phyloP scores from a whole-genome alignment of 2,113 vertebrate species.

The Opisthocomus hoazin region DNA sequence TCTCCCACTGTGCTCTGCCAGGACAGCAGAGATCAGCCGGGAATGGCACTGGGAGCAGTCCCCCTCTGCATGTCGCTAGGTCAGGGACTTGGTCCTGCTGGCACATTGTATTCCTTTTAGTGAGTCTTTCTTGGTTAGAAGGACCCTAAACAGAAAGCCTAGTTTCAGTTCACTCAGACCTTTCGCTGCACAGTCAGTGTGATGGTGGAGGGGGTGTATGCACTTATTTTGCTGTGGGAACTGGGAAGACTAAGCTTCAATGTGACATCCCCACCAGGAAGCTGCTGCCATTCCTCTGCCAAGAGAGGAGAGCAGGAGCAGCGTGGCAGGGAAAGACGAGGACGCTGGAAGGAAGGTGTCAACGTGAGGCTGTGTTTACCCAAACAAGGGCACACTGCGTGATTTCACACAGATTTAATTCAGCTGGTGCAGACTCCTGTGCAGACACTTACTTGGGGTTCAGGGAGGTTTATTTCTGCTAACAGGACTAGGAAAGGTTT shows the following conservation, averaged over 20 bases:
- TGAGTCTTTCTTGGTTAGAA: not conserved
- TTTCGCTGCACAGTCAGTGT: not conserved
- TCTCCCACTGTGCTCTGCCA: conserved; percentile 19
- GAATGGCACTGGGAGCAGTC: not conserved
- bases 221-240: not conserved
- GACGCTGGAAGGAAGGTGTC: not conserved
- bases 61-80: not conserved
- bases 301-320: not conserved
- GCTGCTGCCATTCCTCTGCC: not conserved
- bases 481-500: conserved; percentile 40
- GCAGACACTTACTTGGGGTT: not conserved
- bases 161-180: not conserved
- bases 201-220: not conserved
- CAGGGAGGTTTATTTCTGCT: conserved; percentile 19
- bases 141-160: not conserved
- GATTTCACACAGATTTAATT: not conserved
- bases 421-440: not conserved
- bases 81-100: not conserved
- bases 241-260: not conserved
- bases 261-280: not conserved
- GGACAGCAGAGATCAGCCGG: not conserved
- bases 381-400: not conserved
- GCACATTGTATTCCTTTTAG: not conserved
- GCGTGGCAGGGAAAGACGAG: fast-evolving
- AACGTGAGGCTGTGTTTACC: not conserved